Percentiles rank a stretch among this genome's conserved stretches.
Evolutionary conservation across 2,797 vertebrate genomes (phyloP).

Genomic region (Tympanoctomys barrerae): DNA sequence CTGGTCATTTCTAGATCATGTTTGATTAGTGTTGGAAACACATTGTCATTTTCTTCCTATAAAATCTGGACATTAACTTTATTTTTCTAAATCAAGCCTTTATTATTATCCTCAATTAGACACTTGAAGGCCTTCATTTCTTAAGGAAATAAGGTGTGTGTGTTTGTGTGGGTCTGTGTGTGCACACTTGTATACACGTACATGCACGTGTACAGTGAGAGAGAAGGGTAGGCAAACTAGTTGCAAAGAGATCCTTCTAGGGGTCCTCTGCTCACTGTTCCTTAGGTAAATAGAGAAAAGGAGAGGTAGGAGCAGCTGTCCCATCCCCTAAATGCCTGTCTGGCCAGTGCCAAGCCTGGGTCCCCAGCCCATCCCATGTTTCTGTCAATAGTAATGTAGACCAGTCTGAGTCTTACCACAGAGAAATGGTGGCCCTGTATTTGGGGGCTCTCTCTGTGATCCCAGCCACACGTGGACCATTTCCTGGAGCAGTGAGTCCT

Average conservation of each 20-base stretch:
- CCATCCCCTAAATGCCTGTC: no score
- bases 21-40: neutral
- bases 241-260: neutral
- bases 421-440: neutral
- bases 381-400: neutral
- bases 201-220: neutral
- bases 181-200: no score
- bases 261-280: neutral
- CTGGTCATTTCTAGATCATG: neutral
- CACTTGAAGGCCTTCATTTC: neutral
- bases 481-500: neutral
- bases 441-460: neutral
- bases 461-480: neutral
- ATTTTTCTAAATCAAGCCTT: slow-evolving; percentile 39
- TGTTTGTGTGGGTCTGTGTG: neutral
- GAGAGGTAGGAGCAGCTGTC: neutral
- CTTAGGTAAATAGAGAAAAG: neutral
- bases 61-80: neutral
- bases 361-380: neutral
- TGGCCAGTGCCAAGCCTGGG: neutral
- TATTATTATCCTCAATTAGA: slow-evolving; percentile 53
- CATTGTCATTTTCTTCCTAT: neutral
- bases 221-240: neutral
- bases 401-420: neutral
- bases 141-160: neutral